A percentile compares a stretch with the other conserved stretches of the same genome.
These are phyloP conservation scores for Forbesichthys agassizii DNA, from an alignment of 2,113 vertebrate species.

Conservation along the genomic window DNA sequence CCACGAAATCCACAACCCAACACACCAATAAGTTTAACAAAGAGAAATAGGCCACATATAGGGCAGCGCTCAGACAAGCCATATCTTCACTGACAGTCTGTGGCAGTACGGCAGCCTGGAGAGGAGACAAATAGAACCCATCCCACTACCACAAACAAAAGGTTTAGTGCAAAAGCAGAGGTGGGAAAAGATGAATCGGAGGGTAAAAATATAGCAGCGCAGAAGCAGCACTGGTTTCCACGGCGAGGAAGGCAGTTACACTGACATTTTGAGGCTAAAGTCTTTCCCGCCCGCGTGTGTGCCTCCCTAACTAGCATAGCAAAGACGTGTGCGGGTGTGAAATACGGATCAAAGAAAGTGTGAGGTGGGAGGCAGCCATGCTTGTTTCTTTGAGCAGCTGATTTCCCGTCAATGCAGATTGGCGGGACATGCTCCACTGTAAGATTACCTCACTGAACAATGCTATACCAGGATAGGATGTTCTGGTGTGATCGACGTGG, in stretches of 20 bases:
- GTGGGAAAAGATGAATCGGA: slow-evolving; percentile 16
- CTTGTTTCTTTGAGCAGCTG: slow-evolving; percentile 64
- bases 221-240: slow-evolving; percentile 28
- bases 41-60: slow-evolving; percentile 7
- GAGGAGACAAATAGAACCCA: slow-evolving; percentile 31
- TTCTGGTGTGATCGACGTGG: slow-evolving; percentile 6
- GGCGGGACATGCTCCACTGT: slow-evolving; percentile 41
- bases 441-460: slow-evolving; percentile 26
- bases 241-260: slow-evolving; percentile 24
- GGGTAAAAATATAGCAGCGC: slow-evolving; percentile 32
- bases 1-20: neutral
- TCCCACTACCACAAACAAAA: slow-evolving; percentile 40
- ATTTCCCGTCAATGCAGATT: slow-evolving; percentile 54
- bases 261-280: slow-evolving; percentile 63
- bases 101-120: neutral
- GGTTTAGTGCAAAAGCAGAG: slow-evolving; percentile 32
- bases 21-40: slow-evolving; percentile 2
- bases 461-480: slow-evolving; percentile 3
- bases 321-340: slow-evolving; percentile 54
- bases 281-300: slow-evolving; percentile 49
- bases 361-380: slow-evolving; percentile 22
- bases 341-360: slow-evolving; percentile 42
- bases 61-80: neutral
- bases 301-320: slow-evolving; percentile 32
- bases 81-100: slow-evolving; percentile 7